Percentiles rank a stretch among this genome's conserved stretches.
Evolutionary conservation across 2,888 invertebrate species (phyloP).

Genomic region (Thumatha senex): DNA sequence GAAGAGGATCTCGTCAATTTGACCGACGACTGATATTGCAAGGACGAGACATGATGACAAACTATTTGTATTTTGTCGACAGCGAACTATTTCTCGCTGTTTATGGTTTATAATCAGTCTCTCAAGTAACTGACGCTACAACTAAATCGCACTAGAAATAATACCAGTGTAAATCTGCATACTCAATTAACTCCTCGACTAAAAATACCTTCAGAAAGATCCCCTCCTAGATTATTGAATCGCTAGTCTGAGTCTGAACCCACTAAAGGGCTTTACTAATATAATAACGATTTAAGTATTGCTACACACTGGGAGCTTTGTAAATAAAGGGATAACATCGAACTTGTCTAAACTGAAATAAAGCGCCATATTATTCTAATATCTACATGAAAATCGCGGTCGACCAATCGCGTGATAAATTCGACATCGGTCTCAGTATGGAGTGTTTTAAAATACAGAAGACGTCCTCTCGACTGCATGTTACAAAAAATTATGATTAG

Average conservation of each 20-base stretch:
- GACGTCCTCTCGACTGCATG: too few relatives aligned
- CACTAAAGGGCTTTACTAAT: slow-evolving; percentile 33
- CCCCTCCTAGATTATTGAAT: neutral
- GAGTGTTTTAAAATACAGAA: too few relatives aligned
- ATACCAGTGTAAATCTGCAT: neutral
- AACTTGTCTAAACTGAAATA: too few relatives aligned
- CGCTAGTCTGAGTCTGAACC: neutral
- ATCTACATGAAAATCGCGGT: too few relatives aligned
- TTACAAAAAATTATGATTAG: too few relatives aligned
- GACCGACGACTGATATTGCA: too few relatives aligned
- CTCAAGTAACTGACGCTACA: neutral
- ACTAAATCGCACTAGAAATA: slow-evolving; percentile 1
- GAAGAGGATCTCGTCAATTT: too few relatives aligned
- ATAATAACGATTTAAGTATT: slow-evolving; percentile 13
- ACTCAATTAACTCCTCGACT: neutral
- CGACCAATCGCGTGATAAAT: too few relatives aligned
- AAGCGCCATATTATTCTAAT: too few relatives aligned
- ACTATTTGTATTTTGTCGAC: too few relatives aligned
- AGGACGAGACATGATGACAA: too few relatives aligned
- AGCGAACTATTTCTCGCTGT: neutral
- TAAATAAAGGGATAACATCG: slow-evolving; percentile 1
- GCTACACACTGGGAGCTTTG: slow-evolving; percentile 17
- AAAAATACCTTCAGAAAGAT: neutral
- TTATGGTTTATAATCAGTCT: neutral
- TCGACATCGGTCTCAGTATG: too few relatives aligned